A percentile compares a stretch with the other conserved stretches of the same genome.
These are phyloP conservation scores for Podarcis lilfordi DNA, from an alignment of 2,797 vertebrate genomes.

Conservation along the genomic window DNA sequence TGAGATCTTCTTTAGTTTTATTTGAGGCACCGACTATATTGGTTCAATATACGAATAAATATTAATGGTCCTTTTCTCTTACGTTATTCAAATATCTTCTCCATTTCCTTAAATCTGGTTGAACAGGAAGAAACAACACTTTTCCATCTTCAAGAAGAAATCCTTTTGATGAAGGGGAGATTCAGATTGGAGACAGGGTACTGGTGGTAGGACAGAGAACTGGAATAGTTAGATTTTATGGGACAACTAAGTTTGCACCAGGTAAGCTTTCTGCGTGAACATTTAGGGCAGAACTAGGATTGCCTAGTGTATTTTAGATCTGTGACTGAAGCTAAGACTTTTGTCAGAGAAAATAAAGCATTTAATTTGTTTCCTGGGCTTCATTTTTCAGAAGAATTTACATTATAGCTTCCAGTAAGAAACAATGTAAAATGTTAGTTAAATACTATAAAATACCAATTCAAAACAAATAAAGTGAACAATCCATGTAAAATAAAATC, in stretches of 20 bases:
- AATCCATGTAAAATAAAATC: not conserved
- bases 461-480: not conserved
- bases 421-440: not conserved
- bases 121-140: constrained; percentile 77
- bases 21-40: not conserved
- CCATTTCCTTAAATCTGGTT: constrained; percentile 8
- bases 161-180: constrained; percentile 66
- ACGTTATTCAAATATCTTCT: constrained; percentile 13
- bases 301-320: not conserved
- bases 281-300: not conserved
- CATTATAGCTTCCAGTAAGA: not conserved
- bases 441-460: not conserved
- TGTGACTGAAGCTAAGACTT: not conserved
- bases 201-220: constrained; percentile 94
- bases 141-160: constrained; percentile 79
- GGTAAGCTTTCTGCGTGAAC: constrained; percentile 77
- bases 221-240: constrained; percentile 89
- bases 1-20: constrained; percentile 1
- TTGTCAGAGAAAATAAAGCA: not conserved
- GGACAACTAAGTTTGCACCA: constrained; percentile 93
- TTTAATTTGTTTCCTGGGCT: not conserved
- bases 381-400: not conserved
- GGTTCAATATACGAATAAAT: not conserved
- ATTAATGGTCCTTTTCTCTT: not conserved
- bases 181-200: constrained; percentile 85